Evolutionary conservation across 2,797 vertebrate species (phyloP).

Genomic region (Micromesistius poutassou): DNA sequence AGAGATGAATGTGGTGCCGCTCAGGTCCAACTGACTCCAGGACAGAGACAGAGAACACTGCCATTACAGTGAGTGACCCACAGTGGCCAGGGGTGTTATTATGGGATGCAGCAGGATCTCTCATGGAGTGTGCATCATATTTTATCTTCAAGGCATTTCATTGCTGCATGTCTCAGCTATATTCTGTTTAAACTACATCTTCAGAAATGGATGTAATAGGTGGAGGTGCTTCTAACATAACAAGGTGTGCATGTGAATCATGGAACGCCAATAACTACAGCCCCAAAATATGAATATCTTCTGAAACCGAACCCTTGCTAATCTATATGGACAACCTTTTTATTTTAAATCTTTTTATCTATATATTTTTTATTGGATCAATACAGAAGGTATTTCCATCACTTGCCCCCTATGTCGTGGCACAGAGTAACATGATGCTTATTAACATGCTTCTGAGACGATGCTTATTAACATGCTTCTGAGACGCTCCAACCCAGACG

Average conservation of each 20-base stretch:
- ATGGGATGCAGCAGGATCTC: background rate
- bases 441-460: too few relatives aligned
- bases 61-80: background rate
- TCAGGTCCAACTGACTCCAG: too few relatives aligned
- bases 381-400: background rate
- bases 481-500: background rate
- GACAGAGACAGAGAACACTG: background rate
- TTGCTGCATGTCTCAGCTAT: background rate
- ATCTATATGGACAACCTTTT: background rate
- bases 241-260: background rate
- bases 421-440: background rate
- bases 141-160: background rate
- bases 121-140: background rate
- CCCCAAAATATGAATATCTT: background rate
- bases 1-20: background rate
- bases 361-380: background rate
- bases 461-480: background rate
- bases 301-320: background rate
- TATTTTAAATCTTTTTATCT: too few relatives aligned
- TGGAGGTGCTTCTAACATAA: background rate
- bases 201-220: background rate
- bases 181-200: background rate
- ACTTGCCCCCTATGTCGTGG: background rate
- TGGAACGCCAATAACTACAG: background rate
- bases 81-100: background rate